Percentiles rank a stretch among this genome's conserved stretches.
Evolutionary conservation across 2,113 vertebrate species (phyloP).

Genomic region (Gracilinanus agilis): DNA sequence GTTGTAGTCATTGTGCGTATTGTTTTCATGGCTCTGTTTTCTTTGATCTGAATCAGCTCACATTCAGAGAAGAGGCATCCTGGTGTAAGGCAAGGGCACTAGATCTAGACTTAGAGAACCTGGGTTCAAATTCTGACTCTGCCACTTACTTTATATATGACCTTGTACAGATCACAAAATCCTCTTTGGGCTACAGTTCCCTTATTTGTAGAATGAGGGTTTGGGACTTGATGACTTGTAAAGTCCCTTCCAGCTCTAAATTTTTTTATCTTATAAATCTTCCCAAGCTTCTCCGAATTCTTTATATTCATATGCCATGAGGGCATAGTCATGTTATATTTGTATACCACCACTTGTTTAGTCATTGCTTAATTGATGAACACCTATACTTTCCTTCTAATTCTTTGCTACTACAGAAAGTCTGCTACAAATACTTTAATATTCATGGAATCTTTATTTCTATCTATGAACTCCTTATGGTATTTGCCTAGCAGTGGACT

Average conservation of each 20-base stretch:
- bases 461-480: neutral
- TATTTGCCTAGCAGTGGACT: neutral
- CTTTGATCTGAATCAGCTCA: neutral
- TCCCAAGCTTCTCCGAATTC: neutral
- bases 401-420: neutral
- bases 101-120: neutral
- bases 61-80: neutral
- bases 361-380: neutral
- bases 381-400: neutral
- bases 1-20: neutral
- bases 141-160: neutral
- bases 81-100: neutral
- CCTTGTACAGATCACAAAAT: neutral
- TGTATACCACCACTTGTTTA: neutral
- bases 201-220: neutral
- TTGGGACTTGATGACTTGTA: neutral
- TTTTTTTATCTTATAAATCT: neutral
- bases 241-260: neutral
- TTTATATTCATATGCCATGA: neutral
- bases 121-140: neutral
- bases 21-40: neutral
- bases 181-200: too few species aligned
- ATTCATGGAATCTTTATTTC: neutral
- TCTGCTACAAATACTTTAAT: neutral
- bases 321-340: neutral